Conservation (phyloP, 2,113 vertebrate genomes). For the Bagarius yarrelli region DNA sequence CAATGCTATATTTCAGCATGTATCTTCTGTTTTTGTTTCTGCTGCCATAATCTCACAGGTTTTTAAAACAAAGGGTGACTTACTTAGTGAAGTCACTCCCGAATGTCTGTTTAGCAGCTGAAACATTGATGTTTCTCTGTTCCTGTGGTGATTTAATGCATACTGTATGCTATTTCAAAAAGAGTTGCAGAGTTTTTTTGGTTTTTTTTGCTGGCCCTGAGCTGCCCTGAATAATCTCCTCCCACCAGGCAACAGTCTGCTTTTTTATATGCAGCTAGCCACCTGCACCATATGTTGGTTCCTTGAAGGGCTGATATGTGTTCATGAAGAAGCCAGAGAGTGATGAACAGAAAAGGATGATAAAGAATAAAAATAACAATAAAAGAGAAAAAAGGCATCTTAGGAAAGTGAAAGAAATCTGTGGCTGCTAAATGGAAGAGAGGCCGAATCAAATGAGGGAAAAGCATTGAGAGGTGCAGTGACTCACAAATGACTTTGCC, state of each 20-base stretch:
- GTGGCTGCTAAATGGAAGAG: not conserved
- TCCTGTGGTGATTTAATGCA: conserved; percentile 34
- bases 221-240: conserved; percentile 52
- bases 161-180: not conserved
- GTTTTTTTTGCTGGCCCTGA: conserved; percentile 29
- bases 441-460: conserved; percentile 4
- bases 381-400: conserved; percentile 3
- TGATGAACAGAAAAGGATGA: conserved; percentile 47
- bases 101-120: conserved; percentile 29
- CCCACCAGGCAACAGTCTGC: conserved; percentile 42
- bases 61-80: conserved; percentile 34
- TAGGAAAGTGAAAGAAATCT: not conserved
- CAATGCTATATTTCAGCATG: conserved; percentile 39
- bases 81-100: conserved; percentile 26
- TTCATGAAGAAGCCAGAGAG: conserved; percentile 39
- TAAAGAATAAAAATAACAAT: conserved; percentile 21
- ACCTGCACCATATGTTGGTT: conserved; percentile 54
- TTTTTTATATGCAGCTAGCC: conserved; percentile 53
- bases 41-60: conserved; percentile 28
- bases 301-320: conserved; percentile 41
- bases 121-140: conserved; percentile 35
- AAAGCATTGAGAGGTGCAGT: conserved; percentile 18
- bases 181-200: not conserved
- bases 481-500: conserved; percentile 35
- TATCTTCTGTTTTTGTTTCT: conserved; percentile 26